Conservation (phyloP, 2,113 vertebrate genomes). For the Chloropsis hardwickii region DNA sequence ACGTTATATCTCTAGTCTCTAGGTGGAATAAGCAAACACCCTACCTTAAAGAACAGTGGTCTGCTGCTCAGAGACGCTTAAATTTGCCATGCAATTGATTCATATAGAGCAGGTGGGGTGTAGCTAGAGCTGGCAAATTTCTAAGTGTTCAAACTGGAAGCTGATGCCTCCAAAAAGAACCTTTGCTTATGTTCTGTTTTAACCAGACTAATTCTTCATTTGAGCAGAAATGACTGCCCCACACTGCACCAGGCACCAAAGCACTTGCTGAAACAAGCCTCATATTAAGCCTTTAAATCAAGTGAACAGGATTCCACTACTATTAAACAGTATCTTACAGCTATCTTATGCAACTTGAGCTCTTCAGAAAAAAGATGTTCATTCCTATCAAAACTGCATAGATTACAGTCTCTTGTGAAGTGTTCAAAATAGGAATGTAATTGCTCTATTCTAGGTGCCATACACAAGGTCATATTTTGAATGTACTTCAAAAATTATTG, state of each 20-base stretch:
- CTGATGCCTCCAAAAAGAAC: not conserved
- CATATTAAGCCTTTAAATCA: conserved; percentile 13
- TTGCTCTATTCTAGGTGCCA: not conserved
- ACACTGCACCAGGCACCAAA: not conserved
- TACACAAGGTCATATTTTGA: not conserved
- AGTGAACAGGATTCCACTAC: not conserved
- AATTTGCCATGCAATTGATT: not conserved
- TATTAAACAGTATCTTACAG: not conserved
- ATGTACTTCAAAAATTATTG: not conserved
- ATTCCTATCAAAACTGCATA: not conserved
- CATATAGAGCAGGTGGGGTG: not conserved
- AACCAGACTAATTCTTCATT: not conserved
- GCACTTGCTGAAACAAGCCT: not conserved
- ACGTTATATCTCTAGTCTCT: not conserved
- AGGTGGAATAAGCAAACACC: not conserved
- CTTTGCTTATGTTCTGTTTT: not conserved
- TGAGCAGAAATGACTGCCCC: not conserved
- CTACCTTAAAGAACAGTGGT: not conserved
- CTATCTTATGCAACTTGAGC: not conserved
- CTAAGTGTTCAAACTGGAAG: not conserved
- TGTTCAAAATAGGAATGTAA: not conserved
- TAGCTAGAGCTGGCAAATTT: not conserved
- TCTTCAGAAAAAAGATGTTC: not conserved
- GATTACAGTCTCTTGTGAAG: not conserved
- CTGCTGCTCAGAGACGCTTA: not conserved